Evolutionary conservation across 2,113 vertebrate genomes (phyloP), one percentile per base, ranked within the genome.

Genomic region (Porphyrio hochstetteri): DNA sequence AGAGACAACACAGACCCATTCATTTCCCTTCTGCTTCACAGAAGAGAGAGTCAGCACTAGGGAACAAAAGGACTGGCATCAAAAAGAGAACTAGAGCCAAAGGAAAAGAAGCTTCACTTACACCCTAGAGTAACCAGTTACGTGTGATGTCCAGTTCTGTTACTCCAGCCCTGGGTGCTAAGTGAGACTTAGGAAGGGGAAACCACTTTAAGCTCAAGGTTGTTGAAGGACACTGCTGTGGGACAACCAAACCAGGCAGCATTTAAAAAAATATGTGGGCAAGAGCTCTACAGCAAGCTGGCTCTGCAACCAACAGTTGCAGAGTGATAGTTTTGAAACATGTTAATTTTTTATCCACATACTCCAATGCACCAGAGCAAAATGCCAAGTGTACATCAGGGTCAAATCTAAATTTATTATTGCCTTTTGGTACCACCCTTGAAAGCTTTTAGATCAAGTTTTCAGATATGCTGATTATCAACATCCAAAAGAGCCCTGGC

Each of bases 371-470:
- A 82, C 57, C 90, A 46, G 7, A 65, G 77, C 80, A 38, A 48
- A 84, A 52, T 28, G 60, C 80, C 24, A 38, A 91, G 56, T 14
- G 83, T 6, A 68, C 69, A 59, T 35, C 65, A 48, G 92, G 83
- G 86, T 92, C 83, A 89, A 89, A 2, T 11, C 86, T 82, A 91
- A 64, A 89, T 93, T 86, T 78, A 64, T 92, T 55, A 16, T 16
- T 76, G 93, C 67, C n/a, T 87, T 85, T 74, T 40, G n/a, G 44
- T 88, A 9, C 78, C 57, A 80, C 13, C 40, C 52, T 31, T 38
- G 82, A 94, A 93, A 96, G 90, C 90, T 85, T 89, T 87, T 76
- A 86, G 83, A 70, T 40, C 29, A 84, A 16, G 23, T 72, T 87
- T 75, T 93, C 64, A 83, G 50, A 86, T 65, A 21, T 13, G 31